Evolutionary conservation across 2,113 vertebrate species (phyloP), one percentile per base, ranked within the genome.

Genomic region (Mionectes macconnelli): DNA sequence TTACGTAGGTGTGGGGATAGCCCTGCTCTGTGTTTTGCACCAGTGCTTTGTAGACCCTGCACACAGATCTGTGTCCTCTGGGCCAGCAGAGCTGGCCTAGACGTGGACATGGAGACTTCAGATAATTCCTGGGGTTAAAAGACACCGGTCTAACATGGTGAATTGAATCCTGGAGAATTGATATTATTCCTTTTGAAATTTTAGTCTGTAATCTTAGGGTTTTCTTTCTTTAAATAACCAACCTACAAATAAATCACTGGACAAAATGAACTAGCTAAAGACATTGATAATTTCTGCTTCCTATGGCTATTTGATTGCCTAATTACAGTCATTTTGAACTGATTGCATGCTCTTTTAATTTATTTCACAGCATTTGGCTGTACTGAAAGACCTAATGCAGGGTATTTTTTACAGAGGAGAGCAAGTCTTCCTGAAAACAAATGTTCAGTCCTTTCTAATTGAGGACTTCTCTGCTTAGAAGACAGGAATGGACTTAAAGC

Each of bases 331-430:
- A 97, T 98, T 98, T 96, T 90, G 86, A 96, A 90, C 81, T 59
- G 90, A 94, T 81, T 97, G 92, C 87, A 87, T 94, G 93, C 31
- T 96, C 95, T 97, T 97, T 97, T 95, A 97, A 97, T 98, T 97
- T 97, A 97, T 97, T 97, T 96, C 95, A 91, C 96, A 97, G 93
- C 75, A 72, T 93, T 90, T 93, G 85, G 49, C 79, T 96, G 62
- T 63, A 83, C 74, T 64, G 63, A 85, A 80, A 56, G 84, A 83
- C 81, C 75, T 92, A 96, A 94, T 90, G 76, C 81, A 70, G 91
- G 56, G 56, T 57, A 28, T 70, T 77, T 93, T 91, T 95, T 74
- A 56, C n/a, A 87, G 13, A 74, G 55, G 27, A 85, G 44, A 83
- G 31, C 31, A 50, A 67, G 20, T 63, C 73, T 76, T 84, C 62